Conservation (phyloP, 2,797 vertebrate genomes). For the Tokudaia tokunoshimensis region DNA sequence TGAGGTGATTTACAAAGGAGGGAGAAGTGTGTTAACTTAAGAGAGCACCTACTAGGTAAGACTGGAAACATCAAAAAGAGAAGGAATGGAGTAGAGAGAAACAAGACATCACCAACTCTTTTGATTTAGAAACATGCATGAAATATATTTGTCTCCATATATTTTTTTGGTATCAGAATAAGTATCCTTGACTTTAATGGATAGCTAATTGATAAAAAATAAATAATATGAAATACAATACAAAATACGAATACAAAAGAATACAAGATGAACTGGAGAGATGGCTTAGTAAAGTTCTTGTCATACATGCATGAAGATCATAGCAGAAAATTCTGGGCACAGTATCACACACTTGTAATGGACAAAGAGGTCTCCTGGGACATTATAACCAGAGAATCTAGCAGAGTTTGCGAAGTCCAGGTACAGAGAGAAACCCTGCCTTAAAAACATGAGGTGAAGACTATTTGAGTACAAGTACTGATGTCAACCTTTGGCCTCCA, state of each 20-base stretch:
- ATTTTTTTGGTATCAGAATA: conserved; percentile 9
- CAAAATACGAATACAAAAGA: neutral
- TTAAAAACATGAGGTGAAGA: neutral
- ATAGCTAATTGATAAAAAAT: neutral
- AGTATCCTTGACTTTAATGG: conserved; percentile 19
- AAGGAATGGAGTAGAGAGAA: neutral
- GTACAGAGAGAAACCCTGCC: neutral
- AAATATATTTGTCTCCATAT: conserved; percentile 6
- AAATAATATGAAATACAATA: neutral
- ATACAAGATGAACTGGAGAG: neutral
- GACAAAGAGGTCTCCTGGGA: neutral
- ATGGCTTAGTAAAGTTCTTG: neutral
- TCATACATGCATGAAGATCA: neutral
- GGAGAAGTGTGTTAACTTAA: neutral
- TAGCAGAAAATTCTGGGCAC: neutral
- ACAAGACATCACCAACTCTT: neutral
- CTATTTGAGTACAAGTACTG: neutral
- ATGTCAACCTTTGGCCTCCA: neutral
- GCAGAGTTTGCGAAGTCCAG: neutral
- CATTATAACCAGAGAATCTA: too few relatives aligned
- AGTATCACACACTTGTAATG: neutral
- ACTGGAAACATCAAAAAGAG: neutral
- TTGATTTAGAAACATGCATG: neutral
- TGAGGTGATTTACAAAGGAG: neutral
- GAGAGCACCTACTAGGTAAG: neutral